Conservation (phyloP, 2,888 invertebrate species). For the Mythimna pallens region DNA sequence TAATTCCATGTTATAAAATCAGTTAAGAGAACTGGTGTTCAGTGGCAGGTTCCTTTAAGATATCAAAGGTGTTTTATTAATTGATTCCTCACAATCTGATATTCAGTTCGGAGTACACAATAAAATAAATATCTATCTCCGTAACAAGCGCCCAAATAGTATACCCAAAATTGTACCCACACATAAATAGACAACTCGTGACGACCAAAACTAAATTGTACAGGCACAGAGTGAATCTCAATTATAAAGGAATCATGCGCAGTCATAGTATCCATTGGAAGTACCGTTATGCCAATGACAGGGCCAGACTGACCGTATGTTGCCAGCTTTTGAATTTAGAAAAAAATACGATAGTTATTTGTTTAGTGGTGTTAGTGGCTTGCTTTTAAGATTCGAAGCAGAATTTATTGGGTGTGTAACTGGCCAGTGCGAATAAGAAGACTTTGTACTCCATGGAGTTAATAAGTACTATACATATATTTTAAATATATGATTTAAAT, state of each 20-base stretch:
- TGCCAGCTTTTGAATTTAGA: conserved; percentile 35
- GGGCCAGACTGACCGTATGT: conserved; percentile 59
- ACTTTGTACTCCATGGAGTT: background rate
- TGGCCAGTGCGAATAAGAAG: conserved; percentile 9
- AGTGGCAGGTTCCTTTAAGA: too few relatives aligned
- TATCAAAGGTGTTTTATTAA: too few relatives aligned
- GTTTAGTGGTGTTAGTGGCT: conserved; percentile 29
- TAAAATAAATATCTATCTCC: too few relatives aligned
- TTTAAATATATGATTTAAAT: too few relatives aligned
- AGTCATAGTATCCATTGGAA: conserved; percentile 84
- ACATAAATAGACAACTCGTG: conserved; percentile 52
- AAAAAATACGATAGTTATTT: conserved; percentile 20
- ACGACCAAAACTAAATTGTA: conserved; percentile 62
- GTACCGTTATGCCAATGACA: conserved; percentile 86
- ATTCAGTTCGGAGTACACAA: background rate
- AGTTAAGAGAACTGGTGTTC: background rate
- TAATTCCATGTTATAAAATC: background rate
- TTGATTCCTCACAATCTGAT: too few relatives aligned
- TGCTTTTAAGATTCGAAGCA: conserved; percentile 34
- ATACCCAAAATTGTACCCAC: conserved; percentile 21
- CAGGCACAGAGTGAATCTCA: conserved; percentile 74
- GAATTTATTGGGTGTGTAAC: conserved; percentile 22
- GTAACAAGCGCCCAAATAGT: conserved; percentile 14
- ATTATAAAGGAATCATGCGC: conserved; percentile 85
- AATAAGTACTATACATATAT: background rate